Percentiles rank a stretch among this genome's conserved stretches.
Conservation (phyloP, 2,888 invertebrate species). For the Fabriciana adippe region DNA sequence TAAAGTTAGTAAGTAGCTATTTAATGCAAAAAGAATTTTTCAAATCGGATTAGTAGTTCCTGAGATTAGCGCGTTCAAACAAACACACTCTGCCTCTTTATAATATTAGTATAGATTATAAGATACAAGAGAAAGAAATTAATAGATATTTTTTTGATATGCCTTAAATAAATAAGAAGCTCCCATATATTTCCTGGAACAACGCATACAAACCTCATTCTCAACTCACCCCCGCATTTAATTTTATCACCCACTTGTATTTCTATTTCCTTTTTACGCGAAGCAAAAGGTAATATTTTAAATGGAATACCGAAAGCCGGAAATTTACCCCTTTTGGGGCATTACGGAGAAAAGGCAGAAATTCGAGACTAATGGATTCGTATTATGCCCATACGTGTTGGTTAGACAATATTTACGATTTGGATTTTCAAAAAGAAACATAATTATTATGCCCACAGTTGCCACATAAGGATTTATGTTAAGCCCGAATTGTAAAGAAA, state of each 20-base stretch:
- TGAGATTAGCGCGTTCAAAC: too few relatives aligned
- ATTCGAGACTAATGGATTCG: slow-evolving; percentile 21
- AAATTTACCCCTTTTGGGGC: slow-evolving; percentile 25
- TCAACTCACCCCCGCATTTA: slow-evolving; percentile 6
- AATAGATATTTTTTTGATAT: too few relatives aligned
- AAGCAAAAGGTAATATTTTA: slow-evolving; percentile 22
- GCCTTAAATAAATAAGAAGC: too few relatives aligned
- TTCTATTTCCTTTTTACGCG: slow-evolving; percentile 21
- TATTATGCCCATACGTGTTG: slow-evolving; percentile 7
- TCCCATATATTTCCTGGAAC: background rate
- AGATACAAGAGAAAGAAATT: too few relatives aligned
- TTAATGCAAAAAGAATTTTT: too few relatives aligned
- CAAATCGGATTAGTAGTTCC: too few relatives aligned
- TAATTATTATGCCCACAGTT: slow-evolving; percentile 9
- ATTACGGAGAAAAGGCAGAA: slow-evolving; percentile 16
- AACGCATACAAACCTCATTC: background rate
- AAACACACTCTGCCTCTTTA: too few relatives aligned
- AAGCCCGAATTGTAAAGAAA: background rate
- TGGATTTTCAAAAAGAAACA: slow-evolving; percentile 4
- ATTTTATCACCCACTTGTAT: slow-evolving; percentile 5
- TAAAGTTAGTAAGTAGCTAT: too few relatives aligned
- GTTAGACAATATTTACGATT: slow-evolving; percentile 24
- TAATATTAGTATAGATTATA: too few relatives aligned
- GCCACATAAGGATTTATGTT: slow-evolving; percentile 10
- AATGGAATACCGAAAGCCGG: slow-evolving; percentile 27